phyloP scores from a whole-genome alignment of 2,888 invertebrate genomes.

The Acheta domesticus region DNA sequence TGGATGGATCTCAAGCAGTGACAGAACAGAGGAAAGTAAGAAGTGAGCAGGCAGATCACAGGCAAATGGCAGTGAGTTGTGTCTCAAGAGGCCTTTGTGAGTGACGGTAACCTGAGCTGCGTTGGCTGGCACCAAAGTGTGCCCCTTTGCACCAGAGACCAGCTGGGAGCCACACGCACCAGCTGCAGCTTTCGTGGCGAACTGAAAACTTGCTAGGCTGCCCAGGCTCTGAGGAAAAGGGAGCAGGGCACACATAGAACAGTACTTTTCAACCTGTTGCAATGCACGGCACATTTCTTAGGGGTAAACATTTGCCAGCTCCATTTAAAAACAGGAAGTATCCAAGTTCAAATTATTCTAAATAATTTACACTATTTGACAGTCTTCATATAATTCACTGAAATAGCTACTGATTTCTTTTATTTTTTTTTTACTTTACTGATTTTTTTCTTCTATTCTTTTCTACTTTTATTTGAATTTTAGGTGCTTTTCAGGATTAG shows the following conservation, averaged over 20 bases:
- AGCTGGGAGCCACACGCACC: slow-evolving; percentile 25
- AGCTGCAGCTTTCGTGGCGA: slow-evolving; percentile 30
- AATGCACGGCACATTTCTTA: neutral
- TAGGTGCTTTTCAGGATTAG: neutral
- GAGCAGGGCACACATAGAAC: slow-evolving; percentile 12
- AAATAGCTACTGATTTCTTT: too few relatives aligned
- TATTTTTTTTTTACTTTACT: too few relatives aligned
- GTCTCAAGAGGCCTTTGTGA: slow-evolving; percentile 11
- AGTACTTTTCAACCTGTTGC: neutral
- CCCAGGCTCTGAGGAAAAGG: slow-evolving; percentile 31
- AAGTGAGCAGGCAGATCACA: slow-evolving; percentile 18
- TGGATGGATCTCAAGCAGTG: neutral
- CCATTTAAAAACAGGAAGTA: neutral
- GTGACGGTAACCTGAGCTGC: slow-evolving; percentile 25
- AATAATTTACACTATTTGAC: too few relatives aligned
- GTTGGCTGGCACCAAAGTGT: slow-evolving; percentile 30
- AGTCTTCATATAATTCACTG: too few relatives aligned
- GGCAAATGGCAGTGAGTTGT: neutral
- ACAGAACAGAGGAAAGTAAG: neutral
- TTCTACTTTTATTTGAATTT: neutral
- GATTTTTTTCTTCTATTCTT: too few relatives aligned
- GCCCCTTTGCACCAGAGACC: slow-evolving; percentile 26
- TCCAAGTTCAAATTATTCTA: too few relatives aligned
- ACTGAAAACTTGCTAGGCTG: slow-evolving; percentile 34
- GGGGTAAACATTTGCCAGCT: too few relatives aligned